These are phyloP conservation scores for Lasioglossum zephyrum DNA, from an alignment of 2,888 invertebrate genomes.

Conservation along the genomic window DNA sequence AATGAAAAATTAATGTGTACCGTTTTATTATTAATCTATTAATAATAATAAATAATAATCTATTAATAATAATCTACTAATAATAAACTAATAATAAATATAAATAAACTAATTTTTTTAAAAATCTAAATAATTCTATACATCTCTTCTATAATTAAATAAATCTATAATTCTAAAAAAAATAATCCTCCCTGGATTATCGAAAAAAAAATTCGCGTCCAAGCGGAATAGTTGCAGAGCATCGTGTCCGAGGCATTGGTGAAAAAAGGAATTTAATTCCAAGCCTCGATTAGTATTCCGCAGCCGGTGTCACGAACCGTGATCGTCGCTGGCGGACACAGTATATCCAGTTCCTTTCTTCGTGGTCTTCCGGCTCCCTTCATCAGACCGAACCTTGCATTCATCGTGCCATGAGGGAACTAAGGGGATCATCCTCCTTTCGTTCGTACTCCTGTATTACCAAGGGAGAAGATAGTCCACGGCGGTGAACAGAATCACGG, in stretches of 20 bases:
- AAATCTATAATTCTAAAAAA: too few relatives aligned
- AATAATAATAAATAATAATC: too few relatives aligned
- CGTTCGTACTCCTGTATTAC: conserved; percentile 34
- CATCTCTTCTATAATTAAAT: too few relatives aligned
- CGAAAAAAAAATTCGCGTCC: too few relatives aligned
- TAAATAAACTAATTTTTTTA: too few relatives aligned
- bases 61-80: too few relatives aligned
- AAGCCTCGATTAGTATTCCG: conserved; percentile 66
- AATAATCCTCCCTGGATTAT: too few relatives aligned
- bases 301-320: conserved; percentile 40
- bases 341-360: conserved; percentile 13
- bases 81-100: too few relatives aligned
- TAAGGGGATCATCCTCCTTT: conserved; percentile 21
- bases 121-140: too few relatives aligned
- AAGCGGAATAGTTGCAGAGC: too few relatives aligned
- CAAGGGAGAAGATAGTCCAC: neutral
- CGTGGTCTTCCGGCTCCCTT: neutral
- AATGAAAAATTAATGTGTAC: too few relatives aligned
- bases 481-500: conserved; percentile 27
- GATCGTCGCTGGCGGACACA: conserved; percentile 59
- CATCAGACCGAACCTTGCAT: conserved; percentile 26
- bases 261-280: conserved; percentile 55
- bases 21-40: too few relatives aligned
- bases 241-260: neutral
- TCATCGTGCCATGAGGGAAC: conserved; percentile 20